A percentile compares a stretch with the other conserved stretches of the same genome.
Evolutionary conservation across 2,888 invertebrate species (phyloP).

Genomic region (Tryphoninae sp.): DNA sequence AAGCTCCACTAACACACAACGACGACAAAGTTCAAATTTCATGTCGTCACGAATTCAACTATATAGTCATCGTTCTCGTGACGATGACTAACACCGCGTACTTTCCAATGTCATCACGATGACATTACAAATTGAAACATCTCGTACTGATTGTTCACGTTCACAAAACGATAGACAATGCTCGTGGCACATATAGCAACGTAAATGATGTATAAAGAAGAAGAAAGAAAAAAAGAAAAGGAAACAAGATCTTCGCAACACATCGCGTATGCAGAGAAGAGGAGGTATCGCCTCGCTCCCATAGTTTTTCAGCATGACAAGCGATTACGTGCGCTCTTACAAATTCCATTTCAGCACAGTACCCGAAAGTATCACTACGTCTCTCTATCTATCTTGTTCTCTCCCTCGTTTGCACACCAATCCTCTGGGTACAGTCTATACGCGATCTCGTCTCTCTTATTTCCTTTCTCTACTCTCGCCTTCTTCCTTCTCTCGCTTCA

Average conservation of each 20-base stretch:
- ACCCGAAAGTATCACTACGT: slow-evolving; percentile 31
- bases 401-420: slow-evolving; percentile 11
- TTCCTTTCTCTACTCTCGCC: slow-evolving; percentile 12
- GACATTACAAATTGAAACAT: slow-evolving; percentile 5
- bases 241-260: slow-evolving; percentile 26
- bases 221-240: not conserved
- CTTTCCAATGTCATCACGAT: not conserved
- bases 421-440: not conserved
- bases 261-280: slow-evolving; percentile 2
- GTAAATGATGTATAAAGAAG: not conserved
- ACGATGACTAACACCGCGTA: slow-evolving; percentile 7
- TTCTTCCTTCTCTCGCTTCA: not conserved
- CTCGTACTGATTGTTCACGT: not conserved
- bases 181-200: not conserved
- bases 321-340: slow-evolving; percentile 42
- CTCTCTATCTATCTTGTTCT: slow-evolving; percentile 19
- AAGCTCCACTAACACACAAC: too few relatives aligned
- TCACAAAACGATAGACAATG: not conserved
- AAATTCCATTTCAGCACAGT: slow-evolving; percentile 46
- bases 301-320: slow-evolving; percentile 44
- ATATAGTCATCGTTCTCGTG: not conserved
- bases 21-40: too few relatives aligned
- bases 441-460: slow-evolving; percentile 11
- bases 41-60: not conserved
- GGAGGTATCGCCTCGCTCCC: not conserved